These are phyloP conservation scores for Tipula unca DNA, from an alignment of 2,888 invertebrate genomes.

Conservation along the genomic window DNA sequence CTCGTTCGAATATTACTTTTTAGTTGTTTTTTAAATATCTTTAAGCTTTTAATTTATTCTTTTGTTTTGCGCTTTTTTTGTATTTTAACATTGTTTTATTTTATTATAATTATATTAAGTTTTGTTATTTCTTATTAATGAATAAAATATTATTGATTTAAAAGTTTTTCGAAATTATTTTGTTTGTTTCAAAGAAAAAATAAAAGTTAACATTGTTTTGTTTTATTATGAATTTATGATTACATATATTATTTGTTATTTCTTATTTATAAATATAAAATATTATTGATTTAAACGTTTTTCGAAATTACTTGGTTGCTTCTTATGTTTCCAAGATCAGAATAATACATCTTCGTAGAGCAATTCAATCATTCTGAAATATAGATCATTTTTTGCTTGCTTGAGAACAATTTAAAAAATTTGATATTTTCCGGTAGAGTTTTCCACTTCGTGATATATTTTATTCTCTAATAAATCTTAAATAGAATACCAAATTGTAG, in stretches of 20 bases:
- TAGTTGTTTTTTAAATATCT: neutral
- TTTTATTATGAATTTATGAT: too few relatives aligned
- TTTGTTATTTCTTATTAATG: neutral
- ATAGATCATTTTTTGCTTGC: too few relatives aligned
- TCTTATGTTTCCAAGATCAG: neutral
- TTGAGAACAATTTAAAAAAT: too few relatives aligned
- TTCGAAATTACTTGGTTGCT: neutral
- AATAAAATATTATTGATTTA: neutral
- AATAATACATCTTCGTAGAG: too few relatives aligned
- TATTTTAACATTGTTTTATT: neutral
- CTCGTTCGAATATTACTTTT: neutral
- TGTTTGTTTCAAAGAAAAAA: neutral
- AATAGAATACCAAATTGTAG: too few relatives aligned
- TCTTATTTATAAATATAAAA: neutral
- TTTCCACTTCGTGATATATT: too few relatives aligned
- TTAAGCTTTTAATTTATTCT: neutral
- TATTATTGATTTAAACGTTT: neutral
- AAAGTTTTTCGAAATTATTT: neutral
- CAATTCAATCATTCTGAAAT: too few relatives aligned
- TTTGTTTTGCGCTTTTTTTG: neutral
- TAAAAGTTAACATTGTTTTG: neutral
- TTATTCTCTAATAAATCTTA: too few relatives aligned
- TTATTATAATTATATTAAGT: neutral
- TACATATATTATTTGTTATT: neutral
- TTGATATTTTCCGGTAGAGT: too few relatives aligned